Evolutionary conservation across 2,113 vertebrate species (phyloP), one percentile per base, ranked within the genome.

Genomic region (Oxygymnocypris stewartii): DNA sequence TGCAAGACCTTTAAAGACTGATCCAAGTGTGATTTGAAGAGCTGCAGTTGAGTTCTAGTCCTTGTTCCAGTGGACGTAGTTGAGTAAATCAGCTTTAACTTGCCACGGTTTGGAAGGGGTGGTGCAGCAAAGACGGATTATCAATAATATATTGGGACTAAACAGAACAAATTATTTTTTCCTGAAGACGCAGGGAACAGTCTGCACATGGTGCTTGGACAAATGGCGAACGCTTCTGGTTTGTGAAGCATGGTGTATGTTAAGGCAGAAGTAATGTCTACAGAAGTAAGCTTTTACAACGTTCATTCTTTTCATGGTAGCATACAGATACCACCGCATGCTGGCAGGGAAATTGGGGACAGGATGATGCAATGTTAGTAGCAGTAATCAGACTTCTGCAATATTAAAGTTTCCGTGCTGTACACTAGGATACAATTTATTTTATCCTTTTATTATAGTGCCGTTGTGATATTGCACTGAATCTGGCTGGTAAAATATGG

Each of bases 101-200:
- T n/a, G 67, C 13, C 73, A 86, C 47, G 79, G 79, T 82, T 83
- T 82, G 69, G 57, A 79, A 84, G 61, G 49, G 59, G 44, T 31
- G 40, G 67, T 40, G 49, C 42, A 42, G 51, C 57, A 80, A 63
- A 86, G 84, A 80, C 49, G 88, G 90, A 89, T 90, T 89, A 88
- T 51, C 79, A 65, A 31, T 79, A 71, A 63, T 63, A 71, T 71
- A 47, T 83, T 85, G 65, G 75, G 85, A 89, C 77, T 73, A 65
- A 23, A 67, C 20, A 37, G 75, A 57, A 77, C 14, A 54, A 61
- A 78, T 86, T 81, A 0, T 31, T 42, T 88, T 77, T 35, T 18
- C 67, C 20, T 67, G 51, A 79, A 73, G 49, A 35, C 44, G 13
- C 67, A 16, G 16, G 37, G 78, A 20, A 31, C 0, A 13, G 49